Percentiles rank a stretch among this genome's conserved stretches.
phyloP scores from a whole-genome alignment of 2,797 vertebrate genomes.

The Sternotherus odoratus region DNA sequence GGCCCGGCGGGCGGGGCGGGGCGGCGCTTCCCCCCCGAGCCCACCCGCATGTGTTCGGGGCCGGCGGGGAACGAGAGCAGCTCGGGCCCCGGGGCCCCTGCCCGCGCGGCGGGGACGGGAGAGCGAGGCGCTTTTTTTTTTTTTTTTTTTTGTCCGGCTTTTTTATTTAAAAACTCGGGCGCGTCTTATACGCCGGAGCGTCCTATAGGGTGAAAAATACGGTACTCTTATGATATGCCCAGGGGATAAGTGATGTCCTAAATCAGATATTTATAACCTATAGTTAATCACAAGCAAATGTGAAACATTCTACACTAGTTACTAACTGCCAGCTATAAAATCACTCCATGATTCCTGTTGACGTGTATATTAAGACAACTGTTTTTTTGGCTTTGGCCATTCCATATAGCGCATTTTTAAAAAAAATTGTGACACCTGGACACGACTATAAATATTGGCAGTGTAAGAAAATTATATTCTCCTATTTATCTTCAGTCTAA shows the following conservation, averaged over 20 bases:
- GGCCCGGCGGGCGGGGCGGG: too few relatives aligned
- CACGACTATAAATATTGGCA: not conserved
- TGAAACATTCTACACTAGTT: not conserved
- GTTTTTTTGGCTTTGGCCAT: not conserved
- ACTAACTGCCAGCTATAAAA: not conserved
- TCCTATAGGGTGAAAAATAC: too few relatives aligned
- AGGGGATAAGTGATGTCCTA: not conserved
- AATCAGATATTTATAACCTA: not conserved
- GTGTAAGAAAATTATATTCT: not conserved
- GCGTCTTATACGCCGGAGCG: too few relatives aligned
- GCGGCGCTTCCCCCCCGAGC: too few relatives aligned
- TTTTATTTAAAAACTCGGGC: too few relatives aligned
- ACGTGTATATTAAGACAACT: not conserved
- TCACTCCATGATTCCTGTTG: not conserved
- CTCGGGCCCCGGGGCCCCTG: too few relatives aligned
- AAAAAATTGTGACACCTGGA: not conserved
- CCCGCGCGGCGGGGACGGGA: too few relatives aligned
- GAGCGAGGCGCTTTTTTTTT: too few relatives aligned
- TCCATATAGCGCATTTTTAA: not conserved
- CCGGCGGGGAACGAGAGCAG: too few relatives aligned
- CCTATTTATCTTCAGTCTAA: not conserved
- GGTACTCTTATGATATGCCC: not conserved
- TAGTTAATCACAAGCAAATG: not conserved
- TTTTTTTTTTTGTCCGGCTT: too few relatives aligned
- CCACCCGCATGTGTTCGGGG: too few relatives aligned